Conservation (phyloP, 2,888 invertebrate species). For the Morpho deidamia region DNA sequence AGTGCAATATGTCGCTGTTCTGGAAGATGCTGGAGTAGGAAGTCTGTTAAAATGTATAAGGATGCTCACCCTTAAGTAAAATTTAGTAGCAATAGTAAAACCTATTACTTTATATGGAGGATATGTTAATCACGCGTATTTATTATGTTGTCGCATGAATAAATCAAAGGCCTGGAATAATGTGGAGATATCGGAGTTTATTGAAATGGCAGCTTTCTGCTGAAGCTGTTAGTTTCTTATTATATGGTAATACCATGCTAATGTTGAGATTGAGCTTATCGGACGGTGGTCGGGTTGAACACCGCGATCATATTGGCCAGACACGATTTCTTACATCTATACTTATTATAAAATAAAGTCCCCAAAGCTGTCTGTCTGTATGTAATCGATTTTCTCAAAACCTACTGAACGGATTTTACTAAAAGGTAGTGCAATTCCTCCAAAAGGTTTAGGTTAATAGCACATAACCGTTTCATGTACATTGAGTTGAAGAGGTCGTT, state of each 20-base stretch:
- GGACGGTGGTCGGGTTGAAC: not conserved
- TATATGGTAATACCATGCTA: conserved; percentile 21
- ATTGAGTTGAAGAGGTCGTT: too few species aligned
- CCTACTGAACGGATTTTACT: too few species aligned
- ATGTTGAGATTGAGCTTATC: conserved; percentile 11
- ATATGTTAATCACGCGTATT: conserved; percentile 23
- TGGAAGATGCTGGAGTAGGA: too few species aligned
- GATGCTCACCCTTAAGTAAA: conserved; percentile 4
- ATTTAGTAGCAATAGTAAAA: conserved; percentile 15
- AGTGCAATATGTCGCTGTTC: too few species aligned
- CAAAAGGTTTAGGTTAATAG: too few species aligned
- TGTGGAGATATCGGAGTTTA: conserved; percentile 11
- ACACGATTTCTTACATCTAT: not conserved
- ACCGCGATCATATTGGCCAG: not conserved
- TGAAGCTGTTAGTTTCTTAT: conserved; percentile 12
- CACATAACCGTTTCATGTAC: too few species aligned
- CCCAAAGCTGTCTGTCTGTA: too few species aligned
- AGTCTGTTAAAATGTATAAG: not conserved
- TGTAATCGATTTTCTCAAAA: too few species aligned
- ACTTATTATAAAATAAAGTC: too few species aligned
- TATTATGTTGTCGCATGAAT: conserved; percentile 23
- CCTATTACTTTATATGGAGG: conserved; percentile 20
- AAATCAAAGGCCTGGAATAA: conserved; percentile 18
- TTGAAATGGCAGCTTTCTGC: conserved; percentile 14
- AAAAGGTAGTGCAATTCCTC: too few species aligned